Evolutionary conservation across 2,888 invertebrate species (phyloP).

Genomic region (Tupiocoris notatus): DNA sequence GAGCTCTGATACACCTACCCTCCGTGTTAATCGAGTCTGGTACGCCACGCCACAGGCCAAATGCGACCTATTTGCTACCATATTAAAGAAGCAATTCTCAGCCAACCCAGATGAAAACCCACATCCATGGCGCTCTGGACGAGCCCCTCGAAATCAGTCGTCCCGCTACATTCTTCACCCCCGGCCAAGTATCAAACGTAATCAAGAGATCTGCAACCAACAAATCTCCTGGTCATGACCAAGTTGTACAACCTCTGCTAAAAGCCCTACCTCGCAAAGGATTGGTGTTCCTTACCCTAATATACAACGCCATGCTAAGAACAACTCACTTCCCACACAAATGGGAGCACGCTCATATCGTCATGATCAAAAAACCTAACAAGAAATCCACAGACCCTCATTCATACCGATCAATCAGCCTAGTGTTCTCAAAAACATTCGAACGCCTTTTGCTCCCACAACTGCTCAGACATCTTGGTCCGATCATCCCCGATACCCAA

Average conservation of each 20-base stretch:
- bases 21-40: background rate
- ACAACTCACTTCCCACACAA: background rate
- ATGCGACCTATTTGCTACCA: background rate
- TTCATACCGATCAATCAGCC: background rate
- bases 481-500: too few relatives aligned
- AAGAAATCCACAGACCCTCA: background rate
- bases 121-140: background rate
- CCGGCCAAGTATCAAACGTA: background rate
- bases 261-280: background rate
- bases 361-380: background rate
- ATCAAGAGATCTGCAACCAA: background rate
- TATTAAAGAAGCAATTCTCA: background rate
- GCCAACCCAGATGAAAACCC: background rate
- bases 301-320: slow-evolving; percentile 1
- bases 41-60: background rate
- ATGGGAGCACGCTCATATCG: background rate
- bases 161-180: background rate
- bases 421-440: background rate
- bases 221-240: slow-evolving; percentile 2
- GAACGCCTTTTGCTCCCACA: background rate
- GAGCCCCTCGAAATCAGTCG: background rate
- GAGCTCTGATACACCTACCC: background rate
- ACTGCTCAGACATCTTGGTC: too few relatives aligned
- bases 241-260: background rate
- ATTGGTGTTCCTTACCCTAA: background rate